These are phyloP conservation scores for Geococcyx californianus DNA, from an alignment of 2,113 vertebrate species.

Conservation along the genomic window DNA sequence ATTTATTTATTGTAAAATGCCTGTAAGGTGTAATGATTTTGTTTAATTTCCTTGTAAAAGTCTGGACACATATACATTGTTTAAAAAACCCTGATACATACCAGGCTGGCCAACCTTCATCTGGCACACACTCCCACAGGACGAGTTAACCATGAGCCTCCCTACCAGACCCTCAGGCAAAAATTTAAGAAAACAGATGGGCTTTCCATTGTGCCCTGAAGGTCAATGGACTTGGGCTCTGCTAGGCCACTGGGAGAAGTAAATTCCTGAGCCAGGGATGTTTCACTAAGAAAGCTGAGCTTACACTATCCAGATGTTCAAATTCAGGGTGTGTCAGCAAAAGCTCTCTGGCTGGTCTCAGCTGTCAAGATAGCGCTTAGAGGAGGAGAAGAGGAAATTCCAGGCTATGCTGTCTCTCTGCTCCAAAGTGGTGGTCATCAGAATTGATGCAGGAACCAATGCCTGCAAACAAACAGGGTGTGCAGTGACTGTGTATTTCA, in stretches of 20 bases:
- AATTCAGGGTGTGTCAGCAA: conserved; percentile 22
- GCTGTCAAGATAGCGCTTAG: neutral
- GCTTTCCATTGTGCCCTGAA: neutral
- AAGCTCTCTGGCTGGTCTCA: conserved; percentile 41
- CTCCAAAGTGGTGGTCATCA: neutral
- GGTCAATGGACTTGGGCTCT: neutral
- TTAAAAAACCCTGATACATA: neutral
- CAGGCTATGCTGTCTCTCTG: neutral
- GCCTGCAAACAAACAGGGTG: neutral
- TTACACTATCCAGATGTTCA: conserved; percentile 57
- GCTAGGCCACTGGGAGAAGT: conserved; percentile 22
- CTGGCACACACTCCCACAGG: neutral
- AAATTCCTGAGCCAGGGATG: conserved; percentile 31
- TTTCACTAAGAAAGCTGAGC: neutral
- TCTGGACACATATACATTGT: neutral
- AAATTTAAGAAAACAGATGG: neutral
- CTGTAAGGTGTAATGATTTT: neutral
- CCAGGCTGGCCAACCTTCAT: neutral
- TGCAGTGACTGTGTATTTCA: neutral
- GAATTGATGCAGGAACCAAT: rapidly evolving
- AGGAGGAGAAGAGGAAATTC: conserved; percentile 1
- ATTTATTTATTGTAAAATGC: neutral
- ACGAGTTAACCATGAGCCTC: neutral
- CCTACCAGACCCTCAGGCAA: neutral
- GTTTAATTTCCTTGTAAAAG: neutral